These are phyloP conservation scores for Eupithecia insigniata DNA, from an alignment of 2,888 invertebrate species.

Conservation along the genomic window DNA sequence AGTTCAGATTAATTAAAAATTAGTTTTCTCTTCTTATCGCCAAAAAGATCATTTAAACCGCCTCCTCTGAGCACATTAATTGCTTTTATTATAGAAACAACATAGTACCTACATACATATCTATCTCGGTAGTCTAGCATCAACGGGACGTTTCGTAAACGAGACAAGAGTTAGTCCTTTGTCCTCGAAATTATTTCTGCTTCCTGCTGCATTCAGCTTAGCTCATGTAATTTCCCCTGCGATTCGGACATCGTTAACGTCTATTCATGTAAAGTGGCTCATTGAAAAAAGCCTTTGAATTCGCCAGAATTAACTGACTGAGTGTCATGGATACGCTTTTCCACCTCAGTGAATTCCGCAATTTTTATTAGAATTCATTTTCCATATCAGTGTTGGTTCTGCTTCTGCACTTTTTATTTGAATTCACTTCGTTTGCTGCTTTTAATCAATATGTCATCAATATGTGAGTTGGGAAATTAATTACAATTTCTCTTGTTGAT, in stretches of 20 bases:
- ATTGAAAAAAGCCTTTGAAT: slow-evolving; percentile 47
- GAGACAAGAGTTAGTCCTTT: slow-evolving; percentile 19
- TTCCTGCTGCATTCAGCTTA: slow-evolving; percentile 44
- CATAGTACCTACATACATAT: neutral
- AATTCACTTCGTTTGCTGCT: neutral
- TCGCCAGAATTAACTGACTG: slow-evolving; percentile 18
- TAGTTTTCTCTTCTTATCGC: neutral
- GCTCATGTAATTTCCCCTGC: slow-evolving; percentile 68
- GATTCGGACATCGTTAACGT: slow-evolving; percentile 73
- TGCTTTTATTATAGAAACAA: neutral
- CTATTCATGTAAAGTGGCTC: slow-evolving; percentile 69
- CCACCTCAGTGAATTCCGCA: neutral
- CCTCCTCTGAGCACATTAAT: neutral
- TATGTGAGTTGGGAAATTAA: neutral
- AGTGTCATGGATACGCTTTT: slow-evolving; percentile 27
- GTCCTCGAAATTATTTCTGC: slow-evolving; percentile 30
- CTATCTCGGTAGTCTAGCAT: neutral
- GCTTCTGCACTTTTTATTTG: neutral
- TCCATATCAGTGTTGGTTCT: too few relatives aligned
- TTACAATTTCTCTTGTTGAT: neutral
- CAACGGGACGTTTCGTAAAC: slow-evolving; percentile 1
- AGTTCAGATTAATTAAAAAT: neutral
- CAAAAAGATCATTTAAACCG: neutral
- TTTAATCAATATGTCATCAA: neutral
- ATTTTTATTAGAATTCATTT: neutral